Conservation (phyloP, 1,140 invertebrate genomes). For the Vanessa atalanta region DNA sequence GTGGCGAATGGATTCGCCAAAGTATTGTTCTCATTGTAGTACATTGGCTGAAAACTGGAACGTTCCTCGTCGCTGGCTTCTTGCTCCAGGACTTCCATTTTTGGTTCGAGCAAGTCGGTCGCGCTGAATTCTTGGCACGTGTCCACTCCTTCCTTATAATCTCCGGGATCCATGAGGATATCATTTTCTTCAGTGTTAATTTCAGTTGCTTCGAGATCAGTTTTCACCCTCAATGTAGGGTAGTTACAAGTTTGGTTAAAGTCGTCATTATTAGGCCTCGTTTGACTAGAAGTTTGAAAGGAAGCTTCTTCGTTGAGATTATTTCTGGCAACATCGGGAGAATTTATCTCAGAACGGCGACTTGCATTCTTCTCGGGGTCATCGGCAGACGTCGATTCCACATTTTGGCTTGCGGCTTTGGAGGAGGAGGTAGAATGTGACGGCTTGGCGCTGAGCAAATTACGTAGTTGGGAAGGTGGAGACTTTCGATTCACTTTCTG, state of each 20-base stretch:
- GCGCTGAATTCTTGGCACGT: constrained; percentile 72
- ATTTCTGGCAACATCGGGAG: constrained; percentile 79
- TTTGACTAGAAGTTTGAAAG: constrained; percentile 80
- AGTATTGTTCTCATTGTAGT: constrained; percentile 70
- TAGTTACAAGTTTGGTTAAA: constrained; percentile 76
- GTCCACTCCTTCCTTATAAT: constrained; percentile 59
- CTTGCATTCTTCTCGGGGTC: constrained; percentile 73
- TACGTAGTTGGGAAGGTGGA: constrained; percentile 80
- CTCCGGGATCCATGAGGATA: constrained; percentile 73
- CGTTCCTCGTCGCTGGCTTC: constrained; percentile 76
- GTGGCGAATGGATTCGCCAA: constrained; percentile 74
- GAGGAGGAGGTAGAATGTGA: constrained; percentile 80
- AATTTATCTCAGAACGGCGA: constrained; percentile 74
- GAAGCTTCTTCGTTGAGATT: constrained; percentile 79
- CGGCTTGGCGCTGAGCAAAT: constrained; percentile 81
- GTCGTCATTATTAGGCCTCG: constrained; percentile 79
- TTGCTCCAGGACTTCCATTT: constrained; percentile 78
- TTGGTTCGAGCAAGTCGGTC: constrained; percentile 73
- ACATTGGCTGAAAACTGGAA: constrained; percentile 66
- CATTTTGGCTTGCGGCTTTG: constrained; percentile 81
- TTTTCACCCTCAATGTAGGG: constrained; percentile 76
- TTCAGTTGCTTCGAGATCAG: constrained; percentile 78
- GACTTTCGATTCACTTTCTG: constrained; percentile 79
- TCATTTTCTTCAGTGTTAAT: constrained; percentile 76
- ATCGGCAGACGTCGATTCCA: constrained; percentile 73